Percentiles rank a stretch among this genome's conserved stretches.
phyloP scores from a whole-genome alignment of 2,888 invertebrate genomes.

The Aphidius colemani region DNA sequence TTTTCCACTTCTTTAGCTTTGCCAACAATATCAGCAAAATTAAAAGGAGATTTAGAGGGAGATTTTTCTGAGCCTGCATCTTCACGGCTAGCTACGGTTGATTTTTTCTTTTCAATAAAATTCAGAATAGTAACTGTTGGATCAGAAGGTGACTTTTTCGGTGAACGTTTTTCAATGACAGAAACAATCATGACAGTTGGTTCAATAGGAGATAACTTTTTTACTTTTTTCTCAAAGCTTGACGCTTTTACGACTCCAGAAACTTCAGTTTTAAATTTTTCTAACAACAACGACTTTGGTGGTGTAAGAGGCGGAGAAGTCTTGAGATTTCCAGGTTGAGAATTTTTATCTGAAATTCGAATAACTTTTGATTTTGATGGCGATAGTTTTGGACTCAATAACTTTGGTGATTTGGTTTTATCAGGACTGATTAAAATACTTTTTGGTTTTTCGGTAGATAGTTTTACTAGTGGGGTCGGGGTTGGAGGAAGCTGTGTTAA shows the following conservation, averaged over 20 bases:
- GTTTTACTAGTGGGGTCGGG: slow-evolving; percentile 36
- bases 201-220: slow-evolving; percentile 47
- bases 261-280: slow-evolving; percentile 41
- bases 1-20: slow-evolving; percentile 47
- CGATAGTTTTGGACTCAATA: slow-evolving; percentile 49
- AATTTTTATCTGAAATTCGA: slow-evolving; percentile 43
- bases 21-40: slow-evolving; percentile 51
- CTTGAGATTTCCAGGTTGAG: slow-evolving; percentile 44
- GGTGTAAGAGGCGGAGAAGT: slow-evolving; percentile 36
- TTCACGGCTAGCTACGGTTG: slow-evolving; percentile 41
- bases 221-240: slow-evolving; percentile 49
- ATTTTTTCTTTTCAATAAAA: slow-evolving; percentile 49
- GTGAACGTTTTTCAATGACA: slow-evolving; percentile 43
- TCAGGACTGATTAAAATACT: slow-evolving; percentile 46
- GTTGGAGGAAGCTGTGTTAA: slow-evolving; percentile 47
- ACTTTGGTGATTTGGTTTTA: slow-evolving; percentile 49
- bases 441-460: slow-evolving; percentile 61
- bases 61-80: slow-evolving; percentile 38
- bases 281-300: slow-evolving; percentile 46
- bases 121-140: slow-evolving; percentile 49
- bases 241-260: slow-evolving; percentile 39
- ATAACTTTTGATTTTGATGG: slow-evolving; percentile 45
- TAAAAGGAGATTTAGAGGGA: slow-evolving; percentile 39
- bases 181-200: slow-evolving; percentile 49
- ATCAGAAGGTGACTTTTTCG: slow-evolving; percentile 49